Evolutionary conservation across 2,888 invertebrate genomes (phyloP), one percentile per base, ranked within the genome.

Genomic region (Tinea pellionella): DNA sequence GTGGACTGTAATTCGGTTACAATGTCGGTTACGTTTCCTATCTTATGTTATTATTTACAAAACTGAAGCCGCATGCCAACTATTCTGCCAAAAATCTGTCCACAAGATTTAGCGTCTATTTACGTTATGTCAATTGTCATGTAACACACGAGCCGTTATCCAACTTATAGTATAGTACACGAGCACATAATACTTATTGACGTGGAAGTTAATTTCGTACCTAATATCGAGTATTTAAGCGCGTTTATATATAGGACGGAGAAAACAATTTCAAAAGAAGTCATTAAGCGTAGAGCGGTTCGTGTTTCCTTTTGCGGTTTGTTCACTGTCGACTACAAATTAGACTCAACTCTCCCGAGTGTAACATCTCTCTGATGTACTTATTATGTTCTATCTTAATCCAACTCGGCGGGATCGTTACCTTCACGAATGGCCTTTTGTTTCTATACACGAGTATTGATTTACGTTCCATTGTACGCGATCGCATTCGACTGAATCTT

Each of bases 401-500:
- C 74, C 74, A 72, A 71, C 66, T 67, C 69, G 69, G 65, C 64
- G 65, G 68, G 66, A 72, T 74, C 72, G 73, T 74, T 74, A 74
- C 70, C 68, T 65, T 67, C 65, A 61, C 63, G 37, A 57, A 61
- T 61, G 68, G 70, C 72, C 72, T 71, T 77, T 79, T 80, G 77
- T 80, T 75, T 71, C 68, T 64, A 68, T 67, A 67, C 42, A 12
- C 60, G 67, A 64, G 74, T 78, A 80, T 80, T 82, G 80, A 82
- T 83, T 84, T 79, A 78, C 74, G 72, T 68, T 65, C 76, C 68
- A 81, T 81, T 84, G 80, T 82, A 47, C n/a, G 13, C 4, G 47
- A 47, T 15, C 15, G 15, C 43, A 43, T 18, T 13, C 16, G n/a
- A 47, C 2, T 47, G 9, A 37, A 37, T 37, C 37, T 37, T 37